Evolutionary conservation across 2,797 vertebrate species (phyloP).

Genomic region (Bradypodion pumilum): DNA sequence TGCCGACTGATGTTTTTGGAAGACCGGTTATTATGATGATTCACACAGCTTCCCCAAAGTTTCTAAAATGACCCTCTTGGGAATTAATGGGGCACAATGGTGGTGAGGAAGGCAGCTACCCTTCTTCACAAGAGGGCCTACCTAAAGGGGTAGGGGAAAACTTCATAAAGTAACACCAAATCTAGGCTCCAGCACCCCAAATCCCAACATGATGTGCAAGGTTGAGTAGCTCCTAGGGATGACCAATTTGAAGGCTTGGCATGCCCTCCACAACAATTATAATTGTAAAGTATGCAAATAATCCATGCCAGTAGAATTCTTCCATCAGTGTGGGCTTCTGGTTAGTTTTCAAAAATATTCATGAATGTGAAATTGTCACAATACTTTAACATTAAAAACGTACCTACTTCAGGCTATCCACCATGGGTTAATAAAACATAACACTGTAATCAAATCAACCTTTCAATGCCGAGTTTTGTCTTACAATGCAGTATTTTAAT

Average conservation of each 20-base stretch:
- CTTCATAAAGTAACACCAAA: too few species aligned
- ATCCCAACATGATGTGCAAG: too few species aligned
- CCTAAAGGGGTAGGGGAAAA: too few species aligned
- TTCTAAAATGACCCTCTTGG: too few species aligned
- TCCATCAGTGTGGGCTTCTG: neutral
- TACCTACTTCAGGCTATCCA: neutral
- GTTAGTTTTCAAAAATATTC: neutral
- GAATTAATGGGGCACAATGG: too few species aligned
- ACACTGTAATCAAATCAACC: slow-evolving; percentile 39
- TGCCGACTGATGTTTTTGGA: too few species aligned
- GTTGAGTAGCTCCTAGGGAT: too few species aligned
- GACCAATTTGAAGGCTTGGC: neutral
- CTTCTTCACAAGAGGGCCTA: too few species aligned
- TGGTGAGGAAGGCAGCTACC: too few species aligned
- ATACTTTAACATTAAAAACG: neutral
- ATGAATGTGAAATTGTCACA: neutral
- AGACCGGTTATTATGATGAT: too few species aligned
- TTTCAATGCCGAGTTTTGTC: neutral
- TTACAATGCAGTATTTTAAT: neutral
- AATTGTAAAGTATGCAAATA: neutral
- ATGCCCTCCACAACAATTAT: neutral
- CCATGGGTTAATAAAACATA: neutral
- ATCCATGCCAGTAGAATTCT: neutral
- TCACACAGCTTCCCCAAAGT: too few species aligned
- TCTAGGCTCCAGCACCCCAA: too few species aligned